Conservation (phyloP, 2,888 invertebrate genomes). For the Tipula helvola region DNA sequence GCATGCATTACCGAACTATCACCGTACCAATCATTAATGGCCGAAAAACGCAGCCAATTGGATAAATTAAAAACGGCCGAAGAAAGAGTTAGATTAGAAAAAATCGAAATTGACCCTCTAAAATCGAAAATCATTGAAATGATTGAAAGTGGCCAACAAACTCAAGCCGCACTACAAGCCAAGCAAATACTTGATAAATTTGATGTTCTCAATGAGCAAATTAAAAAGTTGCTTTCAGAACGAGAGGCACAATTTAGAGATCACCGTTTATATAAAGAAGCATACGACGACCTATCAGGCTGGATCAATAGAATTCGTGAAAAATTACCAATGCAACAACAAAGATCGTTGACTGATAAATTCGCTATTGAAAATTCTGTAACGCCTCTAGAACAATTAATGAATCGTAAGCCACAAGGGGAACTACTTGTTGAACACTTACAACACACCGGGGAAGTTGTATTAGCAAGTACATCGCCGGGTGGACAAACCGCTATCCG, state of each 20-base stretch:
- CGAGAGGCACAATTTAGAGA: constrained; percentile 79
- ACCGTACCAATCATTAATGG: constrained; percentile 65
- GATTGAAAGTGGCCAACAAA: constrained; percentile 73
- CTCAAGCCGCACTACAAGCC: constrained; percentile 70
- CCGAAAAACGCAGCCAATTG: constrained; percentile 74
- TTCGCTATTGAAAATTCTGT: constrained; percentile 80
- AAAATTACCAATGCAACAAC: constrained; percentile 77
- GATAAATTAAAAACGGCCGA: constrained; percentile 76
- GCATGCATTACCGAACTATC: constrained; percentile 58
- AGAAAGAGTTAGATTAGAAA: constrained; percentile 79
- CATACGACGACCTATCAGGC: constrained; percentile 75
- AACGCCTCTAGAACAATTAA: constrained; percentile 69
- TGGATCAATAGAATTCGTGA: constrained; percentile 83
- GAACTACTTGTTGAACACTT: constrained; percentile 76
- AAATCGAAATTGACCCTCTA: constrained; percentile 75
- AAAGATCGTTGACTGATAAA: constrained; percentile 73
- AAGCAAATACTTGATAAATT: constrained; percentile 76
- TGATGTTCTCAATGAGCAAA: constrained; percentile 61
- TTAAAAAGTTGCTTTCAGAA: constrained; percentile 62
- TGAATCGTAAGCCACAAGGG: constrained; percentile 85
- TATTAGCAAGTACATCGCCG: constrained; percentile 67
- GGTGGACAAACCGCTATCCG: constrained; percentile 68
- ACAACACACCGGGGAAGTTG: constrained; percentile 77
- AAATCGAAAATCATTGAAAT: constrained; percentile 77
- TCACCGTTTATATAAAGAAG: constrained; percentile 80